These are phyloP conservation scores for Aphelinus atriplicis DNA, from an alignment of 1,140 invertebrate genomes.

Conservation along the genomic window DNA sequence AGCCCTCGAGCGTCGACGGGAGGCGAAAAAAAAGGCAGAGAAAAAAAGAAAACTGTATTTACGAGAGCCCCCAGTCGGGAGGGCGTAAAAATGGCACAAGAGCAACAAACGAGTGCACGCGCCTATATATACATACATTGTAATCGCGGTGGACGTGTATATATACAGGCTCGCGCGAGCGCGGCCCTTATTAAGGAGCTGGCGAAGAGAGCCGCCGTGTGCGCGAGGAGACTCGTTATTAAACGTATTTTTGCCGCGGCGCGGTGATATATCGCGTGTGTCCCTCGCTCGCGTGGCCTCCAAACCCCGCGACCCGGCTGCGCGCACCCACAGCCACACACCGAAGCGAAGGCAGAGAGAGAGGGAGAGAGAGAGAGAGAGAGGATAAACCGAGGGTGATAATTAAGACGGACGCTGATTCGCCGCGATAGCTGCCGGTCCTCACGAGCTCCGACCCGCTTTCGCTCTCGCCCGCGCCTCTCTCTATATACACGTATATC, in stretches of 20 bases:
- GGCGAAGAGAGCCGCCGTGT: no score
- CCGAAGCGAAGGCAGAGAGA: neutral
- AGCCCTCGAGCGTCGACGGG: neutral
- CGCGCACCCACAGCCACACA: no score
- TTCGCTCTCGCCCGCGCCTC: neutral
- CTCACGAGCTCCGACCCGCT: conserved; percentile 43
- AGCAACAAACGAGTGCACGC: conserved; percentile 14
- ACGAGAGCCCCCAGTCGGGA: neutral
- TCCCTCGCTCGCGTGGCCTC: no score
- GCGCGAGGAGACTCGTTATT: conserved; percentile 26
- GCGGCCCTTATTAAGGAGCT: conserved; percentile 25
- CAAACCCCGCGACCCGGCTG: no score
- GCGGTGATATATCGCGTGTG: conserved; percentile 23
- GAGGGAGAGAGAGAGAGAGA: conserved; percentile 19
- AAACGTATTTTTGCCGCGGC: conserved; percentile 21
- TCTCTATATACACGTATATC: neutral
- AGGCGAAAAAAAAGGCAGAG: neutral
- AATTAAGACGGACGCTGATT: conserved; percentile 59
- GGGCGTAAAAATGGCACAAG: neutral
- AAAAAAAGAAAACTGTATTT: neutral
- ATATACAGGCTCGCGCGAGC: no score
- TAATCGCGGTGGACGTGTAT: conserved; percentile 1
- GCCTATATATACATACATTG: conserved; percentile 7
- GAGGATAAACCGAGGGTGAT: conserved; percentile 47
- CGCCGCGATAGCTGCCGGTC: conserved; percentile 50